Evolutionary conservation across 2,797 vertebrate genomes (phyloP).

Genomic region (Sarcophilus harrisii): DNA sequence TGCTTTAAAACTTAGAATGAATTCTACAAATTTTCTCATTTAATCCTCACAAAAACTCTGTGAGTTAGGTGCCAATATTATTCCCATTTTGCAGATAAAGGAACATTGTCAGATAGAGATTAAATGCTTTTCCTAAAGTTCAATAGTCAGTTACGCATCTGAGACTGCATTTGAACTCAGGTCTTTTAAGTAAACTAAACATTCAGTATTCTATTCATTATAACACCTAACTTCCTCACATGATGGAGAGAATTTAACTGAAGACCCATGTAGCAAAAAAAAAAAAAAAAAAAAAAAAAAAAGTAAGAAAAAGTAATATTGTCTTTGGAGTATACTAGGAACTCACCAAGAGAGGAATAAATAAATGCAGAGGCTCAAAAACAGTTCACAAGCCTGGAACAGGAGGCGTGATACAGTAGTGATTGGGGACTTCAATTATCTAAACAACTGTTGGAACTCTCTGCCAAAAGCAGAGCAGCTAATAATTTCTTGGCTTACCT

Average conservation of each 20-base stretch:
- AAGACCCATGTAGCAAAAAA: background rate
- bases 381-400: constrained; percentile 1
- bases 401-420: background rate
- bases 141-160: background rate
- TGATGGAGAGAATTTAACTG: background rate
- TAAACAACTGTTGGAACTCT: background rate
- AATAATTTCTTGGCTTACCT: constrained; percentile 8
- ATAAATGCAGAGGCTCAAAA: background rate
- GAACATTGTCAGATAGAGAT: background rate
- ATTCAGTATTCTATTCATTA: background rate
- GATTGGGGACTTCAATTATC: constrained; percentile 8
- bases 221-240: background rate
- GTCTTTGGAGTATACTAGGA: background rate
- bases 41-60: background rate
- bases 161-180: constrained; percentile 5
- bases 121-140: background rate
- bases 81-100: background rate
- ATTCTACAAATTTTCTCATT: background rate
- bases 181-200: background rate
- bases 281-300: too few relatives aligned
- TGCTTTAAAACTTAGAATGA: background rate
- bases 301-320: background rate
- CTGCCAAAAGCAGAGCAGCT: background rate
- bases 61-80: background rate
- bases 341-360: background rate